These are phyloP conservation scores for Tubiluchus corallicola DNA, from an alignment of 2,888 invertebrate genomes.

Conservation along the genomic window DNA sequence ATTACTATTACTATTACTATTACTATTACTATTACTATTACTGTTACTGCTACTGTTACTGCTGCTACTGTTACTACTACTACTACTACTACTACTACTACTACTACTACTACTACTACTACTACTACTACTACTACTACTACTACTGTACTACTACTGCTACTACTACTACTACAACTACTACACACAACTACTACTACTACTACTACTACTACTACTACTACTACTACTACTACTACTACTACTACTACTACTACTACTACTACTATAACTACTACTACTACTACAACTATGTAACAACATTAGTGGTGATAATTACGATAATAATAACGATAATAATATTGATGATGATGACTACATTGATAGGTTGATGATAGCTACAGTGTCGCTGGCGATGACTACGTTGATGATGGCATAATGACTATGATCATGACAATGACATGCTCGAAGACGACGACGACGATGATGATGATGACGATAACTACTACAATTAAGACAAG, in stretches of 20 bases:
- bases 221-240: slow-evolving; percentile 10
- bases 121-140: slow-evolving; percentile 4
- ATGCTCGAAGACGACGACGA: too few species aligned
- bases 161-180: slow-evolving; percentile 11
- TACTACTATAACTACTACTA: slow-evolving; percentile 1
- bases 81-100: slow-evolving; percentile 8
- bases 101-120: slow-evolving; percentile 10
- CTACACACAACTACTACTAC: too few species aligned
- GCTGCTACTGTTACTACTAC: slow-evolving; percentile 8
- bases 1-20: too few species aligned
- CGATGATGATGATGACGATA: too few species aligned
- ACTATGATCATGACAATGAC: too few species aligned
- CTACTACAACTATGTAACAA: slow-evolving; percentile 7
- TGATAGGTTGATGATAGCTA: too few species aligned
- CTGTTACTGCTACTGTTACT: slow-evolving; percentile 11
- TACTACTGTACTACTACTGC: slow-evolving; percentile 5
- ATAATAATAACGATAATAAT: background rate
- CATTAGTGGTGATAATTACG: background rate
- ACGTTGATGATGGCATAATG: too few species aligned
- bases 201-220: slow-evolving; percentile 11
- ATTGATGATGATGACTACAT: slow-evolving; percentile 4
- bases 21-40: slow-evolving; percentile 19
- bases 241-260: slow-evolving; percentile 8
- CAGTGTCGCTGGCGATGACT: too few species aligned
- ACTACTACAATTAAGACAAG: too few species aligned